Evolutionary conservation across 2,888 invertebrate genomes (phyloP), one percentile per base, ranked within the genome.

Genomic region (Mythimna pallens): DNA sequence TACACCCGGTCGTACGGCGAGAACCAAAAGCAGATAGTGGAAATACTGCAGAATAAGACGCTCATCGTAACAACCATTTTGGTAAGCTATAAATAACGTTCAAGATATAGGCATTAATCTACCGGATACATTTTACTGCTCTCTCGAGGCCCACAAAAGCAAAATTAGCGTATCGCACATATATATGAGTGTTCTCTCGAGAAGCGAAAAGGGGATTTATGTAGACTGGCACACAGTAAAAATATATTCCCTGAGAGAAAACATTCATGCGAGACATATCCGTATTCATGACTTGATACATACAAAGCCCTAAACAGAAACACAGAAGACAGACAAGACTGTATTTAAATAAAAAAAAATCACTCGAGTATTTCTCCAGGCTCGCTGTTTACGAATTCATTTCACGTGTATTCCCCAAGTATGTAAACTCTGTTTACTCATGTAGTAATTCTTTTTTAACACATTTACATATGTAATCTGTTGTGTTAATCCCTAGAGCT

Each of bases 11-110:
- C 98, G 12, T 98, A 98, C 87, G 98, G 98, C 30, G 98, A 99
- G 88, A 98, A 98, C 75, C 98, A 98, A 90, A 98, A 98, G 71
- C 98, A 98, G 92, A 98, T 99, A 83, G 98, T 98, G 54, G 98
- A 98, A 90, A 98, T 98, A 89, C 96, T 99, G 65, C 98, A 98
- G 89, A 99, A 99, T 91, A 99, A 99, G 94, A 99, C 99, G 0
- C 97, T 99, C 79, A 97, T 98, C 70, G 99, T 99, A 22, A 98
- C 99, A 9, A 99, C 99, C 12, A 98, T 99, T 90, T 94, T 99
- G 97, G 99, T 99, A 94, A 97, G 98, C 94, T 81, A 86, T 89
- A 88, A 89, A 73, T 75, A 72, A 73, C 76, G 70, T 74, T 68
- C 63, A 78, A 87, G 76, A 79, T 80, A 87, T 79, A 83, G 84